Evolutionary conservation across 92 coral and sea anemone species (phyloP), one percentile per base, ranked within the genome.

Genomic region (Galaxea fascicularis): DNA sequence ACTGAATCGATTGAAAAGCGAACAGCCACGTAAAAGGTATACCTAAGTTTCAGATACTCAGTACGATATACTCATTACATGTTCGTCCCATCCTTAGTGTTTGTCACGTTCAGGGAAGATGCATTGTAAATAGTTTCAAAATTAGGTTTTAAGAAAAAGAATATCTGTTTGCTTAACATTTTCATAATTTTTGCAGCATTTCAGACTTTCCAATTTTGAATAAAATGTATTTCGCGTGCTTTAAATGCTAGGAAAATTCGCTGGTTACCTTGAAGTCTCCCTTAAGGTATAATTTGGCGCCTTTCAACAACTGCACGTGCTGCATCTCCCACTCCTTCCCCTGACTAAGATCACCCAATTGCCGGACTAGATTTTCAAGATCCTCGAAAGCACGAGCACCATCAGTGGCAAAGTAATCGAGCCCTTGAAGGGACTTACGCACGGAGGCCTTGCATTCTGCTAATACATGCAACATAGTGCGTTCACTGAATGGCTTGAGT

Each of bases 401-500:
- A n/a, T n/a, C n/a, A n/a, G n/a, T n/a, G n/a, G n/a, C n/a, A n/a
- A n/a, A n/a, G n/a, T n/a, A n/a, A n/a, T n/a, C n/a, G n/a, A n/a
- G n/a, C n/a, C n/a, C n/a, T n/a, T n/a, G n/a, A n/a, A 86, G 85
- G 44, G 87, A 86, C 45, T 71, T 67, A 15, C 90, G 58, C 8
- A 80, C 86, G 21, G 80, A 56, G 15, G 90, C 90, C 21, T 65
- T 78, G 71, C 90, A 86, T 56, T 52, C 79, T 13, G 79, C 47
- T 26, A 86, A 47, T 10, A 86, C 84, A 24, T 82, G 63, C 10
- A 41, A 56, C 74, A 80, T 80, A 13, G 86, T 87, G n/a, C 74
- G 25, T 18, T 71, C 53, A 27, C 90, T 72, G 45, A 87, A 86
- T 17, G 79, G 71, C 54, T 77, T 78, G 54, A 86, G 79, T 11